phyloP scores from a whole-genome alignment of 2,797 vertebrate species.

The Sphenopsis melanotis region DNA sequence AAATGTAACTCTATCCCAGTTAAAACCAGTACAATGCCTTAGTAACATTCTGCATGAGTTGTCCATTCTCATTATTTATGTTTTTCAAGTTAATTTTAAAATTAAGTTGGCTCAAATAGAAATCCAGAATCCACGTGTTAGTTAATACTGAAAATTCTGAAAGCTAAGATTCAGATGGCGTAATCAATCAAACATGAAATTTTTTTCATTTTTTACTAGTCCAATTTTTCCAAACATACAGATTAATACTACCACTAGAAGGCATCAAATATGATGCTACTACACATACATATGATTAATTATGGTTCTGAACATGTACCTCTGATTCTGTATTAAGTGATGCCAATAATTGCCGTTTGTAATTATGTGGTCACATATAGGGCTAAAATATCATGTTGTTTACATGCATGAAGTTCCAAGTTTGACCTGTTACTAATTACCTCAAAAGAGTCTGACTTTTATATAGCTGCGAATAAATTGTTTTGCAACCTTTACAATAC shows the following conservation, averaged over 20 bases:
- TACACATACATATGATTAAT: not conserved
- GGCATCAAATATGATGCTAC: not conserved
- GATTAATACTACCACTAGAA: not conserved
- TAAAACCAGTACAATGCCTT: not conserved
- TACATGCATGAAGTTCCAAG: not conserved
- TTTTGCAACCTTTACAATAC: not conserved
- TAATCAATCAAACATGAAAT: not conserved
- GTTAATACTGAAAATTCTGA: not conserved
- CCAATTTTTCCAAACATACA: not conserved
- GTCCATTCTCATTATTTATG: not conserved
- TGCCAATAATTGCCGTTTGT: not conserved
- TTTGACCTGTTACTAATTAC: not conserved
- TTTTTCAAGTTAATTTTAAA: not conserved
- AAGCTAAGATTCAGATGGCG: not conserved
- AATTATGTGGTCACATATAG: not conserved
- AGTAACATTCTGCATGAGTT: not conserved
- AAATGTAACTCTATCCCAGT: not conserved
- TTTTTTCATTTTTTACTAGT: not conserved
- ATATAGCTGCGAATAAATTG: not conserved
- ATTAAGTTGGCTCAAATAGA: not conserved
- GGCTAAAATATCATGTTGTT: not conserved
- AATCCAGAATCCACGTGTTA: not conserved
- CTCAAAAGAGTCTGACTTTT: not conserved
- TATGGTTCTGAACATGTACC: not conserved
- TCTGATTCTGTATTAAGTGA: not conserved